phyloP scores from a whole-genome alignment of 2,888 invertebrate genomes.

The Congeria kusceri region DNA sequence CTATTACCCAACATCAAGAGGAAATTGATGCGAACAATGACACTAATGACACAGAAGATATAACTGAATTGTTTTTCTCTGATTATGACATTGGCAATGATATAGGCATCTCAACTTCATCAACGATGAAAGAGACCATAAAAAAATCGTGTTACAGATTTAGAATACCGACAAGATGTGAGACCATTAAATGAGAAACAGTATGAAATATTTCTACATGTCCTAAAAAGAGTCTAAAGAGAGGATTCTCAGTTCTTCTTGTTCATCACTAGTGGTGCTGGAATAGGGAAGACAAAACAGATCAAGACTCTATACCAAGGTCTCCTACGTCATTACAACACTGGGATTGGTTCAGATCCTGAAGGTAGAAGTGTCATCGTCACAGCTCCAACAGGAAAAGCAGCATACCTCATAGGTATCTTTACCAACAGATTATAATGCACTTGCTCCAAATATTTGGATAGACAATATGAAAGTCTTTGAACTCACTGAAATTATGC shows the following conservation, averaged over 20 bases:
- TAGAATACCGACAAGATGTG: constrained; percentile 22
- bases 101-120: constrained; percentile 7
- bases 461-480: constrained; percentile 15
- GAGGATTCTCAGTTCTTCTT: constrained; percentile 1
- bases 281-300: constrained; percentile 66
- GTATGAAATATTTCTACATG: constrained; percentile 29
- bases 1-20: constrained; percentile 11
- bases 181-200: constrained; percentile 27
- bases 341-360: constrained; percentile 10
- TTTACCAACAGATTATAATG: neutral
- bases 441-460: constrained; percentile 15
- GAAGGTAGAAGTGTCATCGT: constrained; percentile 28
- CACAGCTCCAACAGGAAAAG: constrained; percentile 57
- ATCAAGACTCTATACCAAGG: constrained; percentile 61
- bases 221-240: constrained; percentile 20
- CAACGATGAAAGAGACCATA: constrained; percentile 25
- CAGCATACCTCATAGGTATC: constrained; percentile 41
- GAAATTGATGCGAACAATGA: constrained; percentile 15
- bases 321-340: constrained; percentile 30
- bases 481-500: constrained; percentile 30
- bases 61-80: constrained; percentile 2
- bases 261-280: constrained; percentile 68
- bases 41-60: constrained; percentile 1
- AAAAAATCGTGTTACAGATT: constrained; percentile 37
- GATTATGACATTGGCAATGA: constrained; percentile 32